phyloP scores from a whole-genome alignment of 2,113 vertebrate genomes.

The Gavia stellata region DNA sequence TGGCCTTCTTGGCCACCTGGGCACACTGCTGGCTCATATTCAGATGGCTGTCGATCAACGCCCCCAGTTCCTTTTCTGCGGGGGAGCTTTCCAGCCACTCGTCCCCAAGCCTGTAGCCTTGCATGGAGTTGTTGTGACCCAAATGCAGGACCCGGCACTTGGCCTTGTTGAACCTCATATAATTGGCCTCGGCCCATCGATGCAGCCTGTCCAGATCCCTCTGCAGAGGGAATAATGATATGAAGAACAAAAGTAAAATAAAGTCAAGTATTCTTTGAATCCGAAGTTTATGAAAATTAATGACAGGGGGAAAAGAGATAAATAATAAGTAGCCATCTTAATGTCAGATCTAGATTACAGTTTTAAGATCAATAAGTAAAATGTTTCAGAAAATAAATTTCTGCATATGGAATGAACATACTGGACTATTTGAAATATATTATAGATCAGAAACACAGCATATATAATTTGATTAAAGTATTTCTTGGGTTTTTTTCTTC shows the following conservation, averaged over 20 bases:
- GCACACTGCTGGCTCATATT: no score
- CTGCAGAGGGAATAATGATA: no score
- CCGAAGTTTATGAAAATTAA: not conserved
- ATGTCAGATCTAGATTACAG: not conserved
- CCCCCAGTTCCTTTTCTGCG: no score
- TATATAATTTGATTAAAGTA: not conserved
- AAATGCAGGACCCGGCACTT: no score
- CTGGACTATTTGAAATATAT: not conserved
- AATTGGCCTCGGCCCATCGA: no score
- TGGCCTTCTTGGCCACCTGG: no score
- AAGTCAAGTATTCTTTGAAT: not conserved
- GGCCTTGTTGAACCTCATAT: no score
- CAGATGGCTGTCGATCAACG: no score
- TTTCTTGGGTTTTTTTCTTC: not conserved
- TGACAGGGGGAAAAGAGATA: not conserved
- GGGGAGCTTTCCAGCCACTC: no score
- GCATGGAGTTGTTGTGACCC: no score
- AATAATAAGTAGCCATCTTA: not conserved
- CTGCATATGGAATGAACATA: not conserved
- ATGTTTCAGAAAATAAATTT: not conserved
- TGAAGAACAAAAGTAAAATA: not conserved
- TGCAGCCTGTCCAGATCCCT: no score
- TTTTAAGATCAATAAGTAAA: not conserved
- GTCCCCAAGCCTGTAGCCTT: no score
- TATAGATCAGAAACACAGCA: not conserved